These are phyloP conservation scores for Eulemur albifrons DNA, from an alignment of 2,797 vertebrate species.

Conservation along the genomic window DNA sequence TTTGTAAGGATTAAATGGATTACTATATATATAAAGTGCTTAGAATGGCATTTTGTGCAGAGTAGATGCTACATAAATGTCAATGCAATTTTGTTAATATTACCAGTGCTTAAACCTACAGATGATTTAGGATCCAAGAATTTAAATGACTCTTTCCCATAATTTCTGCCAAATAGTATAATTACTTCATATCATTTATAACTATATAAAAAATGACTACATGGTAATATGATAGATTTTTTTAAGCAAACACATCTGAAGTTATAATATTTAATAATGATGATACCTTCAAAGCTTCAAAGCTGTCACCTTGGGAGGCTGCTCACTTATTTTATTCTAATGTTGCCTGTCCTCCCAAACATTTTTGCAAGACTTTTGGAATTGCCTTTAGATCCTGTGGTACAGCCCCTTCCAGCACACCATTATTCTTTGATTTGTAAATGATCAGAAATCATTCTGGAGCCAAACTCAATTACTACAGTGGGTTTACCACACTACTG, in stretches of 20 bases:
- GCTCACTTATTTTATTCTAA: not conserved
- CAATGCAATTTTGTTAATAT: not conserved
- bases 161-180: not conserved
- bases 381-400: not conserved
- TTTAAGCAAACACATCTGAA: not conserved
- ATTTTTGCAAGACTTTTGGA: slow-evolving; percentile 13
- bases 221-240: not conserved
- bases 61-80: not conserved
- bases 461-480: slow-evolving; percentile 21
- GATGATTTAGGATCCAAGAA: not conserved
- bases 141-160: not conserved
- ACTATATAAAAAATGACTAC: not conserved
- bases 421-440: not conserved
- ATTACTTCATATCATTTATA: slow-evolving; percentile 16
- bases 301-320: not conserved
- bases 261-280: not conserved
- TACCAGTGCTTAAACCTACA: not conserved
- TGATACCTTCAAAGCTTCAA: not conserved
- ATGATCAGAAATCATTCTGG: not conserved
- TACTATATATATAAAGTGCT: not conserved
- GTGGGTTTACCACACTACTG: not conserved
- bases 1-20: not conserved
- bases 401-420: not conserved
- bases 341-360: not conserved
- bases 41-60: not conserved